These are phyloP conservation scores for Zaprionus camerounensis DNA, from an alignment of 1,140 invertebrate species.

Conservation along the genomic window DNA sequence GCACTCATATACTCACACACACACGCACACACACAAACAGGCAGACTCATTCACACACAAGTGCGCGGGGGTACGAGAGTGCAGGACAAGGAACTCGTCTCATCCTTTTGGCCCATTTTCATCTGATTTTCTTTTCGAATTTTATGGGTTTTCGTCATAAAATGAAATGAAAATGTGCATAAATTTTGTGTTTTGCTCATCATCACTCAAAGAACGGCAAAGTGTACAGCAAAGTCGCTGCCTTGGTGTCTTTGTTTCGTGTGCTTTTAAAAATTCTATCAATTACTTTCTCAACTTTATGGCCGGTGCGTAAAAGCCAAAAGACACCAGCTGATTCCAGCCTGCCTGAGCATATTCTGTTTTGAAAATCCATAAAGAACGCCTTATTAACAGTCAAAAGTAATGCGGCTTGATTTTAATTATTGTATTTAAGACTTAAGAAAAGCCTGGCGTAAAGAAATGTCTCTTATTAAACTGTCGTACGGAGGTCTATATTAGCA, in stretches of 20 bases:
- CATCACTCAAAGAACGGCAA: conserved; percentile 15
- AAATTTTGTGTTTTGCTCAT: conserved; percentile 62
- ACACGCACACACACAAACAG: neutral
- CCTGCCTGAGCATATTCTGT: neutral
- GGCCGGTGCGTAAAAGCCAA: conserved; percentile 56
- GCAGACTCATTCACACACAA: neutral
- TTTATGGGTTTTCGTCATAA: conserved; percentile 78
- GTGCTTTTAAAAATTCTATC: conserved; percentile 78
- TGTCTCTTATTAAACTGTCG: conserved; percentile 71
- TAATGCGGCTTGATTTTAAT: conserved; percentile 61
- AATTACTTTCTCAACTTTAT: conserved; percentile 75
- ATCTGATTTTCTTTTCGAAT: conserved; percentile 65
- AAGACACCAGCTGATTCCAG: conserved; percentile 42
- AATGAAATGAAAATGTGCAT: conserved; percentile 78
- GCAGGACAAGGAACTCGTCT: neutral
- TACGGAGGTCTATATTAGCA: conserved; percentile 73
- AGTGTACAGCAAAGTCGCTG: neutral
- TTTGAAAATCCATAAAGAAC: conserved; percentile 51
- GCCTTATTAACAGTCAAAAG: conserved; percentile 48
- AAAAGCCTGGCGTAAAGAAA: conserved; percentile 36
- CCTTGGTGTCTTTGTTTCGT: conserved; percentile 41
- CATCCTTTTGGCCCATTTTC: conserved; percentile 60
- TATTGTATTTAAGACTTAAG: conserved; percentile 53
- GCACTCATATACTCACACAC: conserved; percentile 8
- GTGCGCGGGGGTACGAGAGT: neutral